These are phyloP conservation scores for Thomomys bottae DNA, from an alignment of 2,113 vertebrate genomes.

Conservation along the genomic window DNA sequence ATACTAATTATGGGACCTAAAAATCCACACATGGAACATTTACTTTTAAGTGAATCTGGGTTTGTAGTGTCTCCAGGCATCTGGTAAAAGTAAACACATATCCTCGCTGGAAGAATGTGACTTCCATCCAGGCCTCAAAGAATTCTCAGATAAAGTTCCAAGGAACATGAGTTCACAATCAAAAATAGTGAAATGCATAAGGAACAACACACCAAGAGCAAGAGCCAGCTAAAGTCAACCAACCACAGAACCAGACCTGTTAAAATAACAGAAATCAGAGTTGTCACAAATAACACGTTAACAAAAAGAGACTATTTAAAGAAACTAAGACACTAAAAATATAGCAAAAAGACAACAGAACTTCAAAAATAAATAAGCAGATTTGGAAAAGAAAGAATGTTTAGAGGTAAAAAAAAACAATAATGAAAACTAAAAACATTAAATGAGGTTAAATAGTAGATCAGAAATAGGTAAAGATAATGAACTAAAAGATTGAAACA, in stretches of 20 bases:
- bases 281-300: constrained; percentile 7
- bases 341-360: background rate
- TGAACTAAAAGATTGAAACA: too few species aligned
- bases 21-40: constrained; percentile 56
- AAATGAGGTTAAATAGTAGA: background rate
- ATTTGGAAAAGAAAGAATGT: background rate
- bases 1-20: constrained; percentile 23
- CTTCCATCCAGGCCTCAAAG: constrained; percentile 66
- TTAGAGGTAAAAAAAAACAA: constrained; percentile 44
- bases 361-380: constrained; percentile 55
- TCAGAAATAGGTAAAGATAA: background rate
- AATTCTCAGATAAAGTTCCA: constrained; percentile 72
- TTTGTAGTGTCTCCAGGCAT: constrained; percentile 65
- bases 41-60: constrained; percentile 63
- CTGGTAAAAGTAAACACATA: constrained; percentile 65
- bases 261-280: constrained; percentile 33
- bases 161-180: constrained; percentile 65
- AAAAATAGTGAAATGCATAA: constrained; percentile 53
- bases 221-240: constrained; percentile 29
- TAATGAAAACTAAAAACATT: constrained; percentile 28
- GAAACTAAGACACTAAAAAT: constrained; percentile 11
- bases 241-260: background rate
- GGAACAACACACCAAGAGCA: constrained; percentile 40
- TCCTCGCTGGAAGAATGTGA: constrained; percentile 59
- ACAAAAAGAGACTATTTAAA: background rate